Base-by-base conservation (phyloP, 2,888 invertebrate species). In the Cordilura impudica region DNA sequence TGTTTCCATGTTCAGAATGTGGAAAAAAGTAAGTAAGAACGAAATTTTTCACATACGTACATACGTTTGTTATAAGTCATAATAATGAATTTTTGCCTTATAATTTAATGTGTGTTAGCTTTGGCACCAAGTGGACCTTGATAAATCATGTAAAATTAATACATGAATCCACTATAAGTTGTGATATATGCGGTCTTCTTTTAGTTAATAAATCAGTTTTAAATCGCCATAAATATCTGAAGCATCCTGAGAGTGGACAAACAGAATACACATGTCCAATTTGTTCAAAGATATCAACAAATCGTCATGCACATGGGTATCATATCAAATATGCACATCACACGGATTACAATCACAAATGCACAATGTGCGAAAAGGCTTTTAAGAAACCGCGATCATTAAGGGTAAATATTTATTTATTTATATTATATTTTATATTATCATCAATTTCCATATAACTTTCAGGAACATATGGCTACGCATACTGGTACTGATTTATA, bases 401-500 rank as follows among this genome's bases (percentile, higher is more conserved):
- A 12, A 60, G 39, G 29, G 54, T 18, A 5, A 21, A 4, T n/a
- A n/a, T 49, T 1, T 10, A 31, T 31, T 10, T 10, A 31, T 31
- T 10, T 31, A 26, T 29, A 29, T n/a, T 31, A 14, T 10, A 35
- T 19, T 18, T 5, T n/a, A 14, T 7, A 21, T 23, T 26, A 1
- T 3, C 35, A 6, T 10, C n/a, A 19, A 39, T 43, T 39, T 16
- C 39, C n/a, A 35, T 54, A 10, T 7, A 31, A 18, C 54, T 71
- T 83, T 0, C 65, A 88, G 88, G 88, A 89, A 45, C 89, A 31
- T 31, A 6, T 31, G 86, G 86, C 89, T 23, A 86, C 84, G 10
- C 89, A 89, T 26, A 89, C 89, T 0, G 85, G 86, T 21, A 88
- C 88, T 63, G 87, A 87, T 54, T 81, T 89, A 2, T 89, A 89